Base-by-base conservation (phyloP, 1,140 invertebrate species). In the Musca vetustissima region DNA sequence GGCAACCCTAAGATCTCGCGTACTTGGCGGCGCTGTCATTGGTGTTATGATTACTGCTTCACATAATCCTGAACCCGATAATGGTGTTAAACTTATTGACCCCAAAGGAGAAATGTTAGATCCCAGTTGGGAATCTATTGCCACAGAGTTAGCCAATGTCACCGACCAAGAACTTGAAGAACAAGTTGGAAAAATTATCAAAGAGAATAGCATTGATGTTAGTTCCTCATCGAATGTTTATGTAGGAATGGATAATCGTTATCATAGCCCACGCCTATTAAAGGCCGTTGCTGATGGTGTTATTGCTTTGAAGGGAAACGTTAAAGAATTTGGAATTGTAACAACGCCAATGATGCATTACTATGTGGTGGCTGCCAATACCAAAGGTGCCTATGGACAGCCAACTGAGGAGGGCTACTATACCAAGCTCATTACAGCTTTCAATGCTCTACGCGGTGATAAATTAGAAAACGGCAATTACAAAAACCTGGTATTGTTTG, bases 1-100 rank as follows among this genome's bases (percentile, higher is more conserved):
- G 69, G 94, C 95, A 14, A 92, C 91, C n/a, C 83, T 99, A 11
- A 85, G 96, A 64, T 95, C 96, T 3, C 88, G 92, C 74, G 83
- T 84, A 67, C 92, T 91, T 76, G 89, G 89, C 85, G 94, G 94
- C 91, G 85, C 84, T 76, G 76, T 88, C 19, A 91, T 97, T 79
- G 98, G 98, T 47, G 87, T 98, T 1, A 98, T 99, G 97, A 97
- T 99, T 73, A 99, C 98, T 19, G 98, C 98, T 0, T 99, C 97
- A 3, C 98, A 99, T 78, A 99, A 99, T 85, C 92, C 96, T 32
- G 94, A 93, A 78, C 87, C 89, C 1, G 98, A 99, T 81, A 99
- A 99, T 85, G 98, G 98, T 8, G 91, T 98, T 0, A 99, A 99
- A 83, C 83, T 99, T 8, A 89, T 99, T 64, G 98, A 99, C 84